phyloP scores from a whole-genome alignment of 2,888 invertebrate species.

The Papilio elwesi region DNA sequence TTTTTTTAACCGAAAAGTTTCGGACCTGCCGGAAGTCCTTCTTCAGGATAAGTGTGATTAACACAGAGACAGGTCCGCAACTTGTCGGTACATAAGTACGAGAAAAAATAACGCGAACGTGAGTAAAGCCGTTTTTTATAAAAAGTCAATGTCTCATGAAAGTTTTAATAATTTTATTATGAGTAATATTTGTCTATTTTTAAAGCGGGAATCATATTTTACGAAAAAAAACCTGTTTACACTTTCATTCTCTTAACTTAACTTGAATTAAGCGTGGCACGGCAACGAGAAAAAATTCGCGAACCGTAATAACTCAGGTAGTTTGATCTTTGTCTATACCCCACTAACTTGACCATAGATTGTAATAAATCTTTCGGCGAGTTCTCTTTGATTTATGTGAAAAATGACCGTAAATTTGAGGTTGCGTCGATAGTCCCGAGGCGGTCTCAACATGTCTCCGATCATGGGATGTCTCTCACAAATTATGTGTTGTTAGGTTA shows the following conservation, averaged over 20 bases:
- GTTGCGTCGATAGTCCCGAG: conserved; percentile 69
- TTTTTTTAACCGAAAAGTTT: too few relatives aligned
- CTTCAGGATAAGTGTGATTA: too few relatives aligned
- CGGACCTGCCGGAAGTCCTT: too few relatives aligned
- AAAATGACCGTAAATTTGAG: conserved; percentile 83
- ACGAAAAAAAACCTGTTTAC: conserved; percentile 47
- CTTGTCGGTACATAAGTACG: too few relatives aligned
- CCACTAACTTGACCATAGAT: conserved; percentile 64
- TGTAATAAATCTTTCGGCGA: conserved; percentile 79
- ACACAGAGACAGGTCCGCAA: too few relatives aligned
- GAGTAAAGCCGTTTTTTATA: too few relatives aligned
- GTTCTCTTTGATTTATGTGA: conserved; percentile 83
- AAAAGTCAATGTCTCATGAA: background rate
- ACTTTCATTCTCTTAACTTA: conserved; percentile 68
- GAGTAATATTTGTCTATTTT: background rate
- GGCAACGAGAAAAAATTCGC: conserved; percentile 46
- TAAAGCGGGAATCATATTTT: background rate
- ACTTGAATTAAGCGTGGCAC: conserved; percentile 61
- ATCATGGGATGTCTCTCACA: conserved; percentile 43
- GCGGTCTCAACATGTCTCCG: conserved; percentile 62
- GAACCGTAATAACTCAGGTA: conserved; percentile 58
- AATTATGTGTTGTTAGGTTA: conserved; percentile 60
- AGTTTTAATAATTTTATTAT: background rate
- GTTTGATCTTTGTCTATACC: conserved; percentile 55
- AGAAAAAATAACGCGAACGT: too few relatives aligned